Conservation (phyloP, 2,888 invertebrate species). For the Eupithecia inturbata region DNA sequence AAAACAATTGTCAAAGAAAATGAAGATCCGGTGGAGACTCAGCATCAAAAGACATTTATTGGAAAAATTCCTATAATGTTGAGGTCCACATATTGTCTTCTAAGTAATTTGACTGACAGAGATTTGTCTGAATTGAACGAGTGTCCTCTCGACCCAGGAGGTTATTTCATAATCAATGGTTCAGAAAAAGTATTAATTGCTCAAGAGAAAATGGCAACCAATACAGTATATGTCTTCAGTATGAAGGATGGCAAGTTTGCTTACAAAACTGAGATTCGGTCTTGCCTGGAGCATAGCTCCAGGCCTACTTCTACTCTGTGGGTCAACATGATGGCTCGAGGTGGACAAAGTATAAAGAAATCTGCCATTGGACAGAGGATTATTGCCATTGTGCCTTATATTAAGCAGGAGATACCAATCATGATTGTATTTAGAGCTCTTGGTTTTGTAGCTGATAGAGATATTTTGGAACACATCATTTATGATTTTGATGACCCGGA, state of each 20-base stretch:
- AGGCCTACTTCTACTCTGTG: constrained; percentile 98
- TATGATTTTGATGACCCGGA: constrained; percentile 99
- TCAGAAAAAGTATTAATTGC: constrained; percentile 99
- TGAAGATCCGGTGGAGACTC: constrained; percentile 93
- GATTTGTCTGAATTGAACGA: constrained; percentile 99
- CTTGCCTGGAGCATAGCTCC: constrained; percentile 88
- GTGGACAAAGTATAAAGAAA: constrained; percentile 99
- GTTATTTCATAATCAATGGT: constrained; percentile 99
- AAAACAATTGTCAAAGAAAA: constrained; percentile 97
- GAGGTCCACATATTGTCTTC: constrained; percentile 97
- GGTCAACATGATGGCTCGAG: constrained; percentile 99
- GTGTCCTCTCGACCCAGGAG: constrained; percentile 99
- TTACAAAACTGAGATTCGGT: constrained; percentile 98
- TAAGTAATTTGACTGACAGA: constrained; percentile 97
- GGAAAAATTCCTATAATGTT: constrained; percentile 99
- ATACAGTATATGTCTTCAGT: constrained; percentile 99
- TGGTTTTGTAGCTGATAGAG: constrained; percentile 99
- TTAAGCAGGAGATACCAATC: constrained; percentile 99
- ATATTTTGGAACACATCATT: constrained; percentile 99
- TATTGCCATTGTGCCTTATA: constrained; percentile 98
- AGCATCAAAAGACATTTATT: constrained; percentile 90
- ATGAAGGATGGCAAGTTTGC: constrained; percentile 99
- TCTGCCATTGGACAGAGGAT: constrained; percentile 99
- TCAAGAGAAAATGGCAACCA: constrained; percentile 99
- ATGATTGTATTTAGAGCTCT: constrained; percentile 99